Base-by-base conservation (phyloP, 1,140 invertebrate genomes). In the Drosophila suzukii region DNA sequence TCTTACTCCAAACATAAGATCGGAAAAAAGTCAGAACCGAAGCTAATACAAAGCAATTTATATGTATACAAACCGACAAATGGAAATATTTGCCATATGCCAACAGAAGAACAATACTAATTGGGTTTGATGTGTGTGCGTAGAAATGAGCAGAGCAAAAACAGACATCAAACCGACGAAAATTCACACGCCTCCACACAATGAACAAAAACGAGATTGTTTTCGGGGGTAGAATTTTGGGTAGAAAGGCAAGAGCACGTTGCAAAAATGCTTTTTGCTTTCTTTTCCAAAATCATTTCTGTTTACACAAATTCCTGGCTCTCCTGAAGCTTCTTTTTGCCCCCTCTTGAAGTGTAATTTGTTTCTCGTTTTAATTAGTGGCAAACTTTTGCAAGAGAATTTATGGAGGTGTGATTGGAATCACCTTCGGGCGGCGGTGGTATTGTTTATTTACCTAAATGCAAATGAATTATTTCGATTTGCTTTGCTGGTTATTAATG, bases 71-170 rank as follows among this genome's bases (percentile, higher is more conserved):
- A 34, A 63, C 61, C 47, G 46, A 34, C 59, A 50, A 67, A 51
- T 70, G 67, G 65, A 71, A 71, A 71, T 71, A 72, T 72, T 72
- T 72, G 68, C 68, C 66, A 43, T 71, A 43, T 50, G 66, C 65
- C 50, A 72, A 72, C 54, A 72, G 66, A 70, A 71, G 50, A 72
- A 71, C 68, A 72, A 71, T 71, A 71, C 66, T 72, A 72, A 71
- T 72, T 72, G 68, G 67, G 43, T n/a, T 55, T 49, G 65, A 71
- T 71, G 65, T 57, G 63, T 27, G 38, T 24, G 65, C 38, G 60
- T 54, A 30, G 36, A 71, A 47, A 38, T 70, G 41, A 67, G 61
- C 61, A 70, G 65, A 13, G 38, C 44, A 27, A 34, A 70, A 49
- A 43, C 10, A 41, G 36, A 72, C 67, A 71, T 70, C 51, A 71